Base-by-base conservation (phyloP, 1,140 invertebrate species). In the Proctacanthus coquilletti region DNA sequence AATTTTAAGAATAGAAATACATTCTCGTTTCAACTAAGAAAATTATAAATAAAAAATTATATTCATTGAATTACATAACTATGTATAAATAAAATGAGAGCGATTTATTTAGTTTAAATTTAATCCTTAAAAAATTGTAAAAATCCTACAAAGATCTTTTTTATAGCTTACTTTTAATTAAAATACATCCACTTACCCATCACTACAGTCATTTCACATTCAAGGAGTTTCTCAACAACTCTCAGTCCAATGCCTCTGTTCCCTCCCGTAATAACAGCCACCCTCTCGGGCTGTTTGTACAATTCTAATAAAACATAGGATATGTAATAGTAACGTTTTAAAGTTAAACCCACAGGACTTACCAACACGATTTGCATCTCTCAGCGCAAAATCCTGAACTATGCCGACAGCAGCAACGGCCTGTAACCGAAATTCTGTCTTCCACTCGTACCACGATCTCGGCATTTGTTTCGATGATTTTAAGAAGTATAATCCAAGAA, bases 251-350 rank as follows among this genome's bases (percentile, higher is more conserved):
- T 91, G 13, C 89, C 88, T 46, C 80, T 64, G 18, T 80, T 75
- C 9, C 87, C 88, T 39, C 88, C 89, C 6, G 88, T 93, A 29
- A 94, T 75, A 42, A 94, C 74, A 29, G 82, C 87, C 31, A 85
- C 66, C 63, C 74, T 72, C 27, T 72, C 76, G 18, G 57, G 57
- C 59, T 69, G 66, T 25, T 60, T 54, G 13, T 65, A 61, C 37
- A 75, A 56, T 44, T 69, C 75, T 77, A 46, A 23, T 63, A 61
- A 50, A 21, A 44, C 10, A 41, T 27, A 33, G 23, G 19, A 31
- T 36, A n/a, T 20, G 35, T 13, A 18, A 21, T 32, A 32, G 10
- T 3, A 14, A 38, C 38, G 13, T 17, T 10, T 42, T 31, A 19
- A n/a, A 21, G 25, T 40, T 20, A 38, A 33, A 25, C 29, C 6